These are phyloP conservation scores for Typhlomys cinereus DNA, from an alignment of 2,113 vertebrate genomes.

Conservation along the genomic window DNA sequence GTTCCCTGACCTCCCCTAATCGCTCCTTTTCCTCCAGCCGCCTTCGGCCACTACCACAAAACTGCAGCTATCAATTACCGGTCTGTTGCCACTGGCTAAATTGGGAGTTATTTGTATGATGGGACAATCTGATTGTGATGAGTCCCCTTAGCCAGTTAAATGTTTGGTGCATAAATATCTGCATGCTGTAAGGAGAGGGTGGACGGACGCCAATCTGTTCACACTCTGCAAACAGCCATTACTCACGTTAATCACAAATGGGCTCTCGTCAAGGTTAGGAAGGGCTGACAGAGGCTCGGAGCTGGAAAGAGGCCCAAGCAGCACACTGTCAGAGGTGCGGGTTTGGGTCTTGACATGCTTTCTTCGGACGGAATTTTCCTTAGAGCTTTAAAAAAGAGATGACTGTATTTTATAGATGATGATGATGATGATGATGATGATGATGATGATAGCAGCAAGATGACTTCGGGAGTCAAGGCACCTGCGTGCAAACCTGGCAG, in stretches of 20 bases:
- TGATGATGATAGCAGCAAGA: too few species aligned
- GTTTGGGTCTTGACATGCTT: background rate
- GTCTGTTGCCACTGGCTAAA: constrained; percentile 19
- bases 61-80: background rate
- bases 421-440: too few species aligned
- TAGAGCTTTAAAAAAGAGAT: too few species aligned
- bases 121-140: background rate
- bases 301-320: background rate
- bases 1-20: constrained; percentile 35
- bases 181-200: background rate
- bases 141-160: constrained; percentile 16
- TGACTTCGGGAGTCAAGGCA: too few species aligned
- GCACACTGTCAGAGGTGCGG: background rate
- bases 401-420: too few species aligned
- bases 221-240: background rate
- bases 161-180: background rate
- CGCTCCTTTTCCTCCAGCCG: background rate
- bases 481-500: too few species aligned
- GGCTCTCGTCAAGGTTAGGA: background rate
- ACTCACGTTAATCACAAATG: background rate
- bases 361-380: background rate
- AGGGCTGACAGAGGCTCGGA: background rate
- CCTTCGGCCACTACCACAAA: background rate
- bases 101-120: constrained; percentile 11
- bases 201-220: background rate